Evolutionary conservation across 2,888 invertebrate genomes (phyloP).

Genomic region (Pachydiplax longipennis): DNA sequence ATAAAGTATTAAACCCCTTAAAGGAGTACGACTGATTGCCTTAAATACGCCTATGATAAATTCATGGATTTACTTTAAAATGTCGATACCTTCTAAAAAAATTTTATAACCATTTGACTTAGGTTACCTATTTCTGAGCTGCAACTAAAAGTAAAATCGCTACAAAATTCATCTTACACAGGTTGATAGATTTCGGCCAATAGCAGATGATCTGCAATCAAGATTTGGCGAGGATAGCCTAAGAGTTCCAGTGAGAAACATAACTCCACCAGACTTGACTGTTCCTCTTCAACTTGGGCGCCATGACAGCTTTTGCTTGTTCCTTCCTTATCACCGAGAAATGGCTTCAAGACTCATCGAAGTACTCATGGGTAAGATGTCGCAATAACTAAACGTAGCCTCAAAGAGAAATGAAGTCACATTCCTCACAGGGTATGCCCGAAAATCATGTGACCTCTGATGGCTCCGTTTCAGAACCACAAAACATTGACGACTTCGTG

Average conservation of each 20-base stretch:
- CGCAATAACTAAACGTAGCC: too few relatives aligned
- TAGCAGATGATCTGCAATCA: constrained; percentile 66
- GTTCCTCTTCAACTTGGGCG: constrained; percentile 69
- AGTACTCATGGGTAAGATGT: constrained; percentile 69
- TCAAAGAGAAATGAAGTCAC: too few relatives aligned
- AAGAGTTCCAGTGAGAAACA: constrained; percentile 66
- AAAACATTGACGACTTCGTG: constrained; percentile 75
- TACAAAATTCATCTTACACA: constrained; percentile 52
- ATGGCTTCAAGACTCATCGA: constrained; percentile 76
- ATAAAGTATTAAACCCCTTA: too few relatives aligned
- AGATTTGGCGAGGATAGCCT: constrained; percentile 63
- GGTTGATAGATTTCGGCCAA: constrained; percentile 65
- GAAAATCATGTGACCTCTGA: too few relatives aligned
- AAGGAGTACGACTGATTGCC: too few relatives aligned
- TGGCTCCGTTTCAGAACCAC: constrained; percentile 61
- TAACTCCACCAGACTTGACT: constrained; percentile 70
- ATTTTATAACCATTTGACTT: too few relatives aligned
- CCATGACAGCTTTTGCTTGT: constrained; percentile 76
- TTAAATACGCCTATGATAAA: too few relatives aligned
- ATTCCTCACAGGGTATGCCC: too few relatives aligned
- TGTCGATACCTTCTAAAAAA: too few relatives aligned
- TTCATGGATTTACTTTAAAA: too few relatives aligned
- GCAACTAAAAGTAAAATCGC: not conserved
- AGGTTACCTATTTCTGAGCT: too few relatives aligned
- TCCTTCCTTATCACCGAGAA: constrained; percentile 73